Evolutionary conservation across 2,888 invertebrate species (phyloP), one percentile per base, ranked within the genome.

Genomic region (Smittia sp.): DNA sequence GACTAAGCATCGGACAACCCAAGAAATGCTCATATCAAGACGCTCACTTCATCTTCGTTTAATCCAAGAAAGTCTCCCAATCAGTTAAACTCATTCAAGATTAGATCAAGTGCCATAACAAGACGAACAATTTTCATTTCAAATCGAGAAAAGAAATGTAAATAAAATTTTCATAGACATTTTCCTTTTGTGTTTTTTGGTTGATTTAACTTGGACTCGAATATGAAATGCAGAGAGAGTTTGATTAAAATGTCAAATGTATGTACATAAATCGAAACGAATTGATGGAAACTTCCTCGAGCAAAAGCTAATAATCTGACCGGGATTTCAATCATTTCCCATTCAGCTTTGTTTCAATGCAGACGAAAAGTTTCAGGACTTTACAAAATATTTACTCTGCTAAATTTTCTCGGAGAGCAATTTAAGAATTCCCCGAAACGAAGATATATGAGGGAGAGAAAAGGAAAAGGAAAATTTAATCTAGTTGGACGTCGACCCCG

Each of bases 1-100:
- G 93, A 66, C 80, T 85, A 74, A 84, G 83, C 75, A 79, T 85
- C 0, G 81, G 80, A 0, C 78, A 81, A 76, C 81, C 81, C 74
- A 81, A 81, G 77, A 82, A 81, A 76, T 82, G 83, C 78, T 77
- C 78, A 77, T 54, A 70, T 70, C 58, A 70, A 22, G 80, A 80
- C 75, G 79, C 82, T 67, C 81, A 82, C 76, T 82, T 82, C 76
- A 80, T 80, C 77, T 82, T 82, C 75, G 81, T 82, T 78, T 82
- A 82, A 80, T 65, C 25, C 15, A 18, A 13, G 52, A 62, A 72
- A 46, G 46, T 46, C 58, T 24, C 3, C 2, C 58, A 58, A 58
- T 22, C 58, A 22, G 22, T 58, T 18, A 11, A 58, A 2, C 1
- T n/a, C 68, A 68, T 41, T 68, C 68, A 65, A 32, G 41, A 68